phyloP scores from a whole-genome alignment of 2,797 vertebrate genomes.

The Poeciliopsis infans region DNA sequence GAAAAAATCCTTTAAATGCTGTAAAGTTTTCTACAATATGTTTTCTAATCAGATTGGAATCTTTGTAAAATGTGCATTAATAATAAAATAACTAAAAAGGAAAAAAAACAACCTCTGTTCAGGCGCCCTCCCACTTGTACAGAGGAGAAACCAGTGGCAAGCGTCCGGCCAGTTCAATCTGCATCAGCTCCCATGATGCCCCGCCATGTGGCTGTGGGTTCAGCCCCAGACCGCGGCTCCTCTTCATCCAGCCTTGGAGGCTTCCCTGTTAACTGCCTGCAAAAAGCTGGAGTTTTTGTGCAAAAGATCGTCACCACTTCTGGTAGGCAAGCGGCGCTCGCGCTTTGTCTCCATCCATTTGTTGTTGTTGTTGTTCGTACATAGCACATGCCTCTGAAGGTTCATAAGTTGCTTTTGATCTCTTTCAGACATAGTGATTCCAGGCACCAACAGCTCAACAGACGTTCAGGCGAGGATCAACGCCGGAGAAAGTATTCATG shows the following conservation, averaged over 20 bases:
- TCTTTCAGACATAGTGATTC: slow-evolving; percentile 91
- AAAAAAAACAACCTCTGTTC: slow-evolving; percentile 1
- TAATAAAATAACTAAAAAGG: too few species aligned
- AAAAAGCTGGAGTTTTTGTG: slow-evolving; percentile 95
- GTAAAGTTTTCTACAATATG: background rate
- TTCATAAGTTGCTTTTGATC: background rate
- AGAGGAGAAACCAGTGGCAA: slow-evolving; percentile 91
- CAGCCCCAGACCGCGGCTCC: slow-evolving; percentile 58
- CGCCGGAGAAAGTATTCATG: slow-evolving; percentile 92
- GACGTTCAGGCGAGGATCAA: slow-evolving; percentile 91
- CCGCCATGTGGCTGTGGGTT: slow-evolving; percentile 82
- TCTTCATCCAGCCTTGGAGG: slow-evolving; percentile 81
- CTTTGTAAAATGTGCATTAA: background rate
- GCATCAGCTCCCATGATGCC: slow-evolving; percentile 93
- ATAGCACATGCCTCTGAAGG: background rate
- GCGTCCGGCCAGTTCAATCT: slow-evolving; percentile 89
- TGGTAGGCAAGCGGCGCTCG: slow-evolving; percentile 73
- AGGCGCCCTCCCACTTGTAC: slow-evolving; percentile 88
- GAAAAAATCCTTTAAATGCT: background rate
- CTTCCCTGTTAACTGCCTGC: slow-evolving; percentile 94
- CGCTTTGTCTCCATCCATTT: background rate
- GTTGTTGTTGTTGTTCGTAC: background rate
- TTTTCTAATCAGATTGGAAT: background rate
- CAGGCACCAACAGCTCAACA: slow-evolving; percentile 89
- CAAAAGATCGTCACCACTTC: slow-evolving; percentile 97